These are phyloP conservation scores for Telmatherina bonti DNA, from an alignment of 2,797 vertebrate genomes.

Conservation along the genomic window DNA sequence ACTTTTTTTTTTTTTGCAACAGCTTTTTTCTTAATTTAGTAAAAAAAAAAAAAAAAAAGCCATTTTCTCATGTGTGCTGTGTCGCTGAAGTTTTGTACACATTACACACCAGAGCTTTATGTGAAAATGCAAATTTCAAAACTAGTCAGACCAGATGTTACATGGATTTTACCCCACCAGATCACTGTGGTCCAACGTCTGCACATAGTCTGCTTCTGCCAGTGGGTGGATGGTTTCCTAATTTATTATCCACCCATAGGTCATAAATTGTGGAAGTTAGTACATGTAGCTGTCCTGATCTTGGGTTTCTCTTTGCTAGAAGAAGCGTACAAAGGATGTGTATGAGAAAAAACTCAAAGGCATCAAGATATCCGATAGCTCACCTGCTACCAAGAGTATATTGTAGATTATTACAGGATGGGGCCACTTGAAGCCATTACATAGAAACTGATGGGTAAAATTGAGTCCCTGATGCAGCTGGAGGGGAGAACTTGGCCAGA, in stretches of 20 bases:
- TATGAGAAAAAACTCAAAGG: neutral
- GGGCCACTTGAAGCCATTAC: neutral
- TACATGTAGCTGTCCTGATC: neutral
- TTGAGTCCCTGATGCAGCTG: neutral
- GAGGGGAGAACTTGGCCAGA: neutral
- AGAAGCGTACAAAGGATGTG: neutral
- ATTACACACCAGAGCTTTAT: neutral
- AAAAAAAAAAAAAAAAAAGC: too few species aligned
- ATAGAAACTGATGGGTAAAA: neutral
- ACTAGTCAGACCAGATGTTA: neutral
- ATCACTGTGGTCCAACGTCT: neutral
- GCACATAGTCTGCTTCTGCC: neutral
- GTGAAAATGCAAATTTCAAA: neutral
- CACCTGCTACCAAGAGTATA: neutral
- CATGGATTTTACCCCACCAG: neutral
- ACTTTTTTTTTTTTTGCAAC: constrained; percentile 20
- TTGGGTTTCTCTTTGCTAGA: neutral
- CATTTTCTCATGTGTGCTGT: neutral
- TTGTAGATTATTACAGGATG: neutral
- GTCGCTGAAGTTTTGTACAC: neutral
- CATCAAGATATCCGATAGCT: neutral
- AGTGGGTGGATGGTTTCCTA: neutral
- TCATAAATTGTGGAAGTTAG: neutral
- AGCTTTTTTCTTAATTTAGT: constrained; percentile 20
- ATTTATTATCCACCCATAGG: neutral